Percentiles rank a stretch among this genome's conserved stretches.
These are phyloP conservation scores for Clavelina lepadiformis DNA, from an alignment of 23 tunicate species.

Conservation along the genomic window DNA sequence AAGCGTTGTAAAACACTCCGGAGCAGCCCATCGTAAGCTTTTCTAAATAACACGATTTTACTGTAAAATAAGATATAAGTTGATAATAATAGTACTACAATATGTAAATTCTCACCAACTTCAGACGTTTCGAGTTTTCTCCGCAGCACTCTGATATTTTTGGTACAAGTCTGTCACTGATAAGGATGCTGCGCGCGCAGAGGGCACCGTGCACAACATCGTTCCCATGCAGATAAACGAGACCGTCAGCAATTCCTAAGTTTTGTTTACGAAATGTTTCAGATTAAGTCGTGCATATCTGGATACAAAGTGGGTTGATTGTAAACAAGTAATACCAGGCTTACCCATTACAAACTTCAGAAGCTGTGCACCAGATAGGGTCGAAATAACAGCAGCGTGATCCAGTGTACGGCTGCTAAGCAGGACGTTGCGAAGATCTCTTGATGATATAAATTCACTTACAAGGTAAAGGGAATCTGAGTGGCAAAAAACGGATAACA, in stretches of 20 bases:
- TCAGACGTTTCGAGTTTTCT: constrained; percentile 27
- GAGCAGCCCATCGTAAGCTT: constrained; percentile 45
- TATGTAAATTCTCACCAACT: constrained; percentile 33
- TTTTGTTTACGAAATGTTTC: no score
- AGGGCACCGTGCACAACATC: constrained; percentile 44
- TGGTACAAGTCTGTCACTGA: constrained; percentile 33
- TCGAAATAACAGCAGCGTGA: constrained; percentile 60
- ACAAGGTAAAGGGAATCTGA: constrained; percentile 39
- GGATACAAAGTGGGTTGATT: no score
- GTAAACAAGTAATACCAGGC: no score
- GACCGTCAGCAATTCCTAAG: constrained; percentile 43
- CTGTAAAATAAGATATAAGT: no score
- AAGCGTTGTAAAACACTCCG: constrained; percentile 18
- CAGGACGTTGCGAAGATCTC: constrained; percentile 38
- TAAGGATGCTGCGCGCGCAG: constrained; percentile 20
- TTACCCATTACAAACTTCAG: constrained; percentile 55
- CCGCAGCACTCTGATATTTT: constrained; percentile 56
- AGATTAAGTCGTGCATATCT: no score
- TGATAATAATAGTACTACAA: no score
- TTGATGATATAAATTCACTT: constrained; percentile 47
- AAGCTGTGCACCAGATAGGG: constrained; percentile 52
- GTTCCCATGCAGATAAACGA: constrained; percentile 52
- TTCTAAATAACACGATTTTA: constrained; percentile 5
- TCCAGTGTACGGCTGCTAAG: constrained; percentile 49
- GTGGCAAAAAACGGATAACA: no score